These are phyloP conservation scores for Tipula unca DNA, from an alignment of 2,888 invertebrate genomes.

Conservation along the genomic window DNA sequence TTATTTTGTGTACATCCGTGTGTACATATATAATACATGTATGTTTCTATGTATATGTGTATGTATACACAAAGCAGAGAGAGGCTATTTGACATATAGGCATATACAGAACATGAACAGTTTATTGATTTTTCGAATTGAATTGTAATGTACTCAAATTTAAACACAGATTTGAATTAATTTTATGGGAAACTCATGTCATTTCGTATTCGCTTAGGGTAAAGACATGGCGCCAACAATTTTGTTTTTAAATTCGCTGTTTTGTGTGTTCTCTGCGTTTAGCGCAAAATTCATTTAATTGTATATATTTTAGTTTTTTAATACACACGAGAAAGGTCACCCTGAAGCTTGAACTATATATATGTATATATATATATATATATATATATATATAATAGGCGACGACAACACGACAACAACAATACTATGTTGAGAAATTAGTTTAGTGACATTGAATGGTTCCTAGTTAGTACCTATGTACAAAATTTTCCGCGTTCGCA, in stretches of 20 bases:
- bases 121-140: not conserved
- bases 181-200: slow-evolving; percentile 4
- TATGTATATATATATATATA: no score
- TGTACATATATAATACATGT: not conserved
- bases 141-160: not conserved
- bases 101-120: not conserved
- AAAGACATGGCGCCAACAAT: not conserved
- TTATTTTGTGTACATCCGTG: not conserved
- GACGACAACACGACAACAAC: no score
- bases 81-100: not conserved
- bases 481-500: no score
- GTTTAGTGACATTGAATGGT: no score
- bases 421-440: no score
- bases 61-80: no score
- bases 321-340: not conserved
- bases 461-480: no score
- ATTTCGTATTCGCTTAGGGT: not conserved
- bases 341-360: not conserved
- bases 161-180: not conserved
- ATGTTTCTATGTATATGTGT: not conserved
- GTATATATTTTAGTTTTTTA: not conserved
- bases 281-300: not conserved
- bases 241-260: not conserved
- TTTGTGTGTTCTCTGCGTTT: not conserved
- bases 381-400: no score